Percentiles rank a stretch among this genome's conserved stretches.
Conservation (phyloP, 2,113 vertebrate species). For the Urocolius indicus region DNA sequence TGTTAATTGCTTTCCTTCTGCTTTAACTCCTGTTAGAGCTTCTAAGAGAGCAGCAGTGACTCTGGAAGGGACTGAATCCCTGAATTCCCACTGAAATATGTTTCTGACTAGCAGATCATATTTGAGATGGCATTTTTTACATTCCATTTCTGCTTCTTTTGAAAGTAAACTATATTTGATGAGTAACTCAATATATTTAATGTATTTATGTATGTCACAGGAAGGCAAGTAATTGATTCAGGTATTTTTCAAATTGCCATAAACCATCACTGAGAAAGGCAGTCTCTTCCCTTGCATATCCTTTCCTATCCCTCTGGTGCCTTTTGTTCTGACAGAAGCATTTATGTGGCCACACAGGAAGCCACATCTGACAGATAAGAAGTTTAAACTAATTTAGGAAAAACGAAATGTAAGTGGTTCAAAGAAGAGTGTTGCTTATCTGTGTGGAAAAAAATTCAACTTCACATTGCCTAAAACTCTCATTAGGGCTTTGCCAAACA, state of each 20-base stretch:
- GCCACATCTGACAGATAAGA: not conserved
- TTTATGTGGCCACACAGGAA: not conserved
- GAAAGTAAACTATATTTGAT: not conserved
- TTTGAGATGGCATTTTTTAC: not conserved
- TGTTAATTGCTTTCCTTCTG: not conserved
- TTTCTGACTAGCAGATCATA: not conserved
- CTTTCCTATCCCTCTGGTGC: not conserved
- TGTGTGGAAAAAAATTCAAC: not conserved
- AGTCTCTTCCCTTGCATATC: not conserved
- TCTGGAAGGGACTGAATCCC: not conserved
- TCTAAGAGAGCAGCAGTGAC: not conserved
- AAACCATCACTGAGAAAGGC: not conserved
- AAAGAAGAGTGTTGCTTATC: not conserved
- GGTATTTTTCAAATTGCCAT: not conserved
- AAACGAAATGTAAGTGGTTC: not conserved
- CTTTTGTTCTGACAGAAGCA: not conserved
- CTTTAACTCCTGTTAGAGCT: not conserved
- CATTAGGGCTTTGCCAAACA: constrained; percentile 21
- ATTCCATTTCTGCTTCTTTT: not conserved
- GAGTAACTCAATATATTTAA: not conserved
- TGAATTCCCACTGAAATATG: not conserved
- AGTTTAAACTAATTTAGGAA: not conserved
- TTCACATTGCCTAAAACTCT: not conserved
- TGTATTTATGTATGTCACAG: not conserved
- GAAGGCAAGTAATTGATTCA: not conserved